Evolutionary conservation across 2,113 vertebrate species (phyloP).

Genomic region (Amblyornis subalaris): DNA sequence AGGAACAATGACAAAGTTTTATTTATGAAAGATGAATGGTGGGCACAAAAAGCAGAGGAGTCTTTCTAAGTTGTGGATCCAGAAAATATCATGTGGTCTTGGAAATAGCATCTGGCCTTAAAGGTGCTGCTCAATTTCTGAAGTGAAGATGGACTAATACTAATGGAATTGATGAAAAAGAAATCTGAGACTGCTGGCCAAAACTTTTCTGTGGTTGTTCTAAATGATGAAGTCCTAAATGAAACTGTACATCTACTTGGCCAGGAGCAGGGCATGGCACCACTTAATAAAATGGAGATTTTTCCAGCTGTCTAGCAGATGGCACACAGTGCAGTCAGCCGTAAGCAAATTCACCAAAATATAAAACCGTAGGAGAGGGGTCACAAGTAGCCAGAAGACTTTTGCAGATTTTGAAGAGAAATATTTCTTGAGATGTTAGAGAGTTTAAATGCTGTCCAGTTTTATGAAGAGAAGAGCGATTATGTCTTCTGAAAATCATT

Average conservation of each 20-base stretch:
- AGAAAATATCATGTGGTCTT: background rate
- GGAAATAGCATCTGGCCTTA: background rate
- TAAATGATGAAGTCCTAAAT: background rate
- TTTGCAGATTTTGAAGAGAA: background rate
- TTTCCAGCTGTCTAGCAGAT: conserved; percentile 4
- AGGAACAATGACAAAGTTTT: background rate
- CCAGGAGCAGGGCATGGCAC: background rate
- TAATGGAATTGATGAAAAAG: background rate
- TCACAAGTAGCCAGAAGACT: background rate
- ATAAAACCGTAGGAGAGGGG: background rate
- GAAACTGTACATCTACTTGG: background rate
- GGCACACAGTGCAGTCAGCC: background rate
- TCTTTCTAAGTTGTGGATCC: background rate
- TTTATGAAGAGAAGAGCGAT: background rate
- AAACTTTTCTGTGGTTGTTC: background rate
- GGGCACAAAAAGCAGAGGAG: background rate
- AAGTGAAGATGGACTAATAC: background rate
- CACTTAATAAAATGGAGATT: background rate
- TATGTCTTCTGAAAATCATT: background rate
- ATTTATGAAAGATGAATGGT: background rate
- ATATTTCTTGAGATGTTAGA: background rate
- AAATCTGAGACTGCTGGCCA: background rate
- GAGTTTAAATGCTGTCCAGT: background rate
- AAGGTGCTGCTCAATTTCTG: background rate
- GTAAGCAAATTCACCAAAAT: background rate